phyloP scores from a whole-genome alignment of 2,113 vertebrate genomes.

The Pogona vitticeps region DNA sequence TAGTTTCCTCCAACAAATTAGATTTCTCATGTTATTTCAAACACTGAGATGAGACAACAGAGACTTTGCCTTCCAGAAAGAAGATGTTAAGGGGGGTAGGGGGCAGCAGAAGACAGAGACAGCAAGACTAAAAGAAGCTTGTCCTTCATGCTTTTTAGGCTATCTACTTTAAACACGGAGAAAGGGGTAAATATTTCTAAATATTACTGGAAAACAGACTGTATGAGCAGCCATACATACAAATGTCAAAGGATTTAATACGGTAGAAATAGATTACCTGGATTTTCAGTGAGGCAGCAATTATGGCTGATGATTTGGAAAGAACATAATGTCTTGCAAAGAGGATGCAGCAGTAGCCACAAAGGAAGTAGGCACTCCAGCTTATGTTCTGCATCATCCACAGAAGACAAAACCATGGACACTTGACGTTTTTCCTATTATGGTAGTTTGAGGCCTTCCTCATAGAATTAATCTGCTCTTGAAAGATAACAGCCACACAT shows the following conservation, averaged over 20 bases:
- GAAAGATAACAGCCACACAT: constrained; percentile 63
- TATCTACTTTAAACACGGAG: constrained; percentile 51
- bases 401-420: constrained; percentile 52
- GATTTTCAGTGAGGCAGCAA: constrained; percentile 57
- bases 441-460: constrained; percentile 65
- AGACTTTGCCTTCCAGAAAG: too few relatives aligned
- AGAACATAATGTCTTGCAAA: constrained; percentile 65
- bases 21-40: too few relatives aligned
- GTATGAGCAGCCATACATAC: constrained; percentile 60
- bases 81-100: too few relatives aligned
- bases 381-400: constrained; percentile 44
- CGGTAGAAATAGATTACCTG: constrained; percentile 38
- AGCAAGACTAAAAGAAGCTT: too few relatives aligned
- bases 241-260: constrained; percentile 50
- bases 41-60: too few relatives aligned
- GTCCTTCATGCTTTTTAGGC: too few relatives aligned
- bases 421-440: constrained; percentile 50
- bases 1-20: too few relatives aligned
- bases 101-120: too few relatives aligned
- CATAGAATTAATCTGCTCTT: constrained; percentile 59
- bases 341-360: constrained; percentile 72
- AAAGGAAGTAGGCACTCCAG: constrained; percentile 69
- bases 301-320: constrained; percentile 63
- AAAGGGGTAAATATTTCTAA: constrained; percentile 47
- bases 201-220: constrained; percentile 42